These are phyloP conservation scores for Scelioninae gen. 2 DNA, from an alignment of 2,888 invertebrate species.

Conservation along the genomic window DNA sequence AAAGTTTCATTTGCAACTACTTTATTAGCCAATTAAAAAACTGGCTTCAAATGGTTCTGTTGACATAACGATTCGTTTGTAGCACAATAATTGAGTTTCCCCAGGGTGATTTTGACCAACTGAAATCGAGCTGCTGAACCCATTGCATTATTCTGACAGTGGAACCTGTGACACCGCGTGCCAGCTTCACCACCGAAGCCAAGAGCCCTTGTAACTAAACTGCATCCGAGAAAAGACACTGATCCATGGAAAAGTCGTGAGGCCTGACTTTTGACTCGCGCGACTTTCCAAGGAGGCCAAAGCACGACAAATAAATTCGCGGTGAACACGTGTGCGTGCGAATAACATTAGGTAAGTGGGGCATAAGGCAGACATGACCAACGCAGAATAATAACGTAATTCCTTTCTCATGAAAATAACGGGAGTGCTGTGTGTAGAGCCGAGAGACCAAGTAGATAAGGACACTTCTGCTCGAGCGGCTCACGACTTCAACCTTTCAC, in stretches of 20 bases:
- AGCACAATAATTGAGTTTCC: no score
- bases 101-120: no score
- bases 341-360: conserved; percentile 52
- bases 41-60: no score
- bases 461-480: conserved; percentile 40
- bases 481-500: conserved; percentile 65
- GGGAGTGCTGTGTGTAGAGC: conserved; percentile 44
- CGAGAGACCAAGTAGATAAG: conserved; percentile 33
- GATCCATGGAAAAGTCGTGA: conserved; percentile 38
- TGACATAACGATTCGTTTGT: no score
- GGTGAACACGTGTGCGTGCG: conserved; percentile 51
- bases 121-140: no score
- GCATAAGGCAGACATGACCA: conserved; percentile 53
- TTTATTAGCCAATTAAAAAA: no score
- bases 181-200: neutral
- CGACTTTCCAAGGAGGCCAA: conserved; percentile 42
- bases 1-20: no score
- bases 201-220: conserved; percentile 2
- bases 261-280: conserved; percentile 36
- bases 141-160: neutral
- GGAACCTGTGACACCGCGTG: neutral
- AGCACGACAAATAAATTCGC: conserved; percentile 25
- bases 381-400: conserved; percentile 58
- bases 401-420: conserved; percentile 60
- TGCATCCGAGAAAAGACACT: conserved; percentile 4